Percentiles rank a stretch among this genome's conserved stretches.
These are phyloP conservation scores for Nettapus auritus DNA, from an alignment of 2,113 vertebrate species.

Conservation along the genomic window DNA sequence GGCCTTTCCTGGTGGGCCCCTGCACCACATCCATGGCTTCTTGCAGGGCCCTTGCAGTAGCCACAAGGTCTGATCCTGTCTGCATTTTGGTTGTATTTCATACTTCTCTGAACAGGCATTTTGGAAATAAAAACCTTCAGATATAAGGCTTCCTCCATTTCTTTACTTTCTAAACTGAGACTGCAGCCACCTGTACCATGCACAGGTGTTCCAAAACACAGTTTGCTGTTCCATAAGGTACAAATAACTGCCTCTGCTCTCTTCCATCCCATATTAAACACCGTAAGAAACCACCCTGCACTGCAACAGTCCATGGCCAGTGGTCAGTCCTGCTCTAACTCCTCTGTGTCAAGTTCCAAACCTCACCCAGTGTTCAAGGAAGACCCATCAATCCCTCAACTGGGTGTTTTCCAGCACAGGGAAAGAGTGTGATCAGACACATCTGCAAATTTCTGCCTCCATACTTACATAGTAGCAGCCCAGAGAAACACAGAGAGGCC, in stretches of 20 bases:
- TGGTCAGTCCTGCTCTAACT: accelerated
- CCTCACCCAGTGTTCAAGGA: accelerated
- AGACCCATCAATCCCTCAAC: neutral
- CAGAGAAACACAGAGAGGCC: neutral
- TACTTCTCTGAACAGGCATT: accelerated
- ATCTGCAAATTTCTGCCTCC: neutral
- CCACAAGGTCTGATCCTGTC: neutral
- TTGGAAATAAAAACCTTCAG: neutral
- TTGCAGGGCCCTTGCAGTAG: neutral
- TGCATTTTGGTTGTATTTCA: neutral
- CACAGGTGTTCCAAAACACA: neutral
- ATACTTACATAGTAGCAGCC: neutral
- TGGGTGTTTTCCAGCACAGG: neutral
- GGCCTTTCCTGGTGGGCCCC: neutral
- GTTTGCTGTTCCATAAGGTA: neutral
- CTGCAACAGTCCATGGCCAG: accelerated
- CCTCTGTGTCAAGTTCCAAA: neutral
- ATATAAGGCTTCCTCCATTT: neutral
- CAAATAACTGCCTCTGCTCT: neutral
- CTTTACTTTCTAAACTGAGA: neutral
- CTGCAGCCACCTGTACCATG: no score
- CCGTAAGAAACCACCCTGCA: neutral
- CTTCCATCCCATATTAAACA: neutral
- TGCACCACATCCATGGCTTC: neutral
- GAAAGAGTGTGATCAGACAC: neutral